phyloP scores from a whole-genome alignment of 35 echinoderm and acorn worm species.

The Nesometra sesokonis region DNA sequence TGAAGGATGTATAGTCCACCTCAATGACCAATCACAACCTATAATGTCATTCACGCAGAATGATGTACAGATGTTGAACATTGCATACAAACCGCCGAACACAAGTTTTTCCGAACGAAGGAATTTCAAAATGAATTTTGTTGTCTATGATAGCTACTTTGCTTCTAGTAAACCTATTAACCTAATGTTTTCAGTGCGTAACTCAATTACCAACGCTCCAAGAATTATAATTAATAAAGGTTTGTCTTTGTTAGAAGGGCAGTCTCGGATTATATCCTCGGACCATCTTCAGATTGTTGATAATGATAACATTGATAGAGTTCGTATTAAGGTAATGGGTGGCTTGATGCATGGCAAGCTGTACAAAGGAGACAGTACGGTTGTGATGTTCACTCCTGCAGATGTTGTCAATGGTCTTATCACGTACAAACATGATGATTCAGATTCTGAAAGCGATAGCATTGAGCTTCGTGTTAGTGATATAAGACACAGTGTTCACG shows the following conservation, averaged over 20 bases:
- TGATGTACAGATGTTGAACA: slow-evolving; percentile 69
- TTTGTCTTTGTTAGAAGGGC: slow-evolving; percentile 82
- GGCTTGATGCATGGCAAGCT: slow-evolving; percentile 68
- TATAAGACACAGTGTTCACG: slow-evolving; percentile 41
- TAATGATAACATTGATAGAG: slow-evolving; percentile 71
- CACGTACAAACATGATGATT: slow-evolving; percentile 83
- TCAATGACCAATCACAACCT: slow-evolving; percentile 73
- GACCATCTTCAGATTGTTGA: slow-evolving; percentile 78
- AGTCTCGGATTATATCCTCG: slow-evolving; percentile 62
- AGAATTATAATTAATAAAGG: slow-evolving; percentile 73
- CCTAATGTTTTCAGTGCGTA: slow-evolving; percentile 61
- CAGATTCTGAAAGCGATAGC: slow-evolving; percentile 80
- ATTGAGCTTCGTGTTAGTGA: slow-evolving; percentile 77
- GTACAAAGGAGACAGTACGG: slow-evolving; percentile 50
- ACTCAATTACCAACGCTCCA: slow-evolving; percentile 69
- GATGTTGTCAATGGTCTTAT: slow-evolving; percentile 55
- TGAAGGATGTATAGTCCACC: slow-evolving; percentile 83
- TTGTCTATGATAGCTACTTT: slow-evolving; percentile 73
- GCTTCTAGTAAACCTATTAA: slow-evolving; percentile 56
- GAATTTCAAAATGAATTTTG: slow-evolving; percentile 46
- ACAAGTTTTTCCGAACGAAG: slow-evolving; percentile 56
- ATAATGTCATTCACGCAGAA: slow-evolving; percentile 81
- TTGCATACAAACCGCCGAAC: slow-evolving; percentile 80
- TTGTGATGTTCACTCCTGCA: slow-evolving; percentile 76
- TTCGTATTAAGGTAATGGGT: slow-evolving; percentile 72